phyloP scores from a whole-genome alignment of 2,888 invertebrate genomes.

The Encarsia formosa region DNA sequence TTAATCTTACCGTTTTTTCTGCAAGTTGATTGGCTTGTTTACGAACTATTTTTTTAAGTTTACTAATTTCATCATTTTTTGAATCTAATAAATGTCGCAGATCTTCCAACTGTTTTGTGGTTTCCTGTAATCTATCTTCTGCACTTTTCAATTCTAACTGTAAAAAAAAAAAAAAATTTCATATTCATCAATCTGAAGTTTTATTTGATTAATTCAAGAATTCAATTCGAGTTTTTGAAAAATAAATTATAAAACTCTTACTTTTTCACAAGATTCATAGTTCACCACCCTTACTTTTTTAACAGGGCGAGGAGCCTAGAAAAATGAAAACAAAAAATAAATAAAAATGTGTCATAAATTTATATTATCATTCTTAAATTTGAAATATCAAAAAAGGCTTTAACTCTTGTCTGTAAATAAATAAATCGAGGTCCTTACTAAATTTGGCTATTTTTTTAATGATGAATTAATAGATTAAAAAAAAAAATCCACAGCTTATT shows the following conservation, averaged over 20 bases:
- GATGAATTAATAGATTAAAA: no score
- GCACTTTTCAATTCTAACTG: slow-evolving; percentile 1
- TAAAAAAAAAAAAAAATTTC: slow-evolving; percentile 5
- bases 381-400: neutral
- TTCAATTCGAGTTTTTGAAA: neutral
- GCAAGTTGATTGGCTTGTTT: slow-evolving; percentile 9
- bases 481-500: no score
- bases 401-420: neutral
- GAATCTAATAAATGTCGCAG: neutral
- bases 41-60: slow-evolving; percentile 6
- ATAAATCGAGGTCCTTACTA: slow-evolving; percentile 3
- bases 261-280: slow-evolving; percentile 8
- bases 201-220: neutral
- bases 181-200: neutral
- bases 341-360: neutral
- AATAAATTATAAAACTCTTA: slow-evolving; percentile 3
- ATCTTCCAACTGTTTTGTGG: slow-evolving; percentile 16
- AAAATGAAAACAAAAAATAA: slow-evolving; percentile 6
- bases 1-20: no score
- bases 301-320: slow-evolving; percentile 14
- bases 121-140: neutral
- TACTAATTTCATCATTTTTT: slow-evolving; percentile 20
- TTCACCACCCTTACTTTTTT: slow-evolving; percentile 19
- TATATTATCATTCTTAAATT: neutral
- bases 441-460: no score